Percentiles rank a stretch among this genome's conserved stretches.
These are phyloP conservation scores for Holcopasites calliopsidis DNA, from an alignment of 1,140 invertebrate genomes.

Conservation along the genomic window DNA sequence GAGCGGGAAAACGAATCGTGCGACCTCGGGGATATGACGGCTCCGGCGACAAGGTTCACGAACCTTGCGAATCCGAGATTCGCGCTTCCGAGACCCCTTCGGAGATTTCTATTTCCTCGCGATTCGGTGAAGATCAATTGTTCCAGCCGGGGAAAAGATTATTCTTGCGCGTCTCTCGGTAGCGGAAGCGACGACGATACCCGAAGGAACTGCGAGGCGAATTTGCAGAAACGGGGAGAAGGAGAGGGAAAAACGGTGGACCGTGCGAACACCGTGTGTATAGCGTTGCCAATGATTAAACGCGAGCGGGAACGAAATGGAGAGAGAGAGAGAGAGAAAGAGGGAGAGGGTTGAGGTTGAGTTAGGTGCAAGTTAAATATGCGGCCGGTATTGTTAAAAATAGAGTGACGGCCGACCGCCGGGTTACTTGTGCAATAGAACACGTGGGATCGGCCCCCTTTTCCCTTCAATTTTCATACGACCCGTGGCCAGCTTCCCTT, in stretches of 20 bases:
- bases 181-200: too few relatives aligned
- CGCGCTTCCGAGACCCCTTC: too few relatives aligned
- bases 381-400: slow-evolving; percentile 71
- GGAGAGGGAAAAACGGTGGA: too few relatives aligned
- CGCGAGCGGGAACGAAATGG: not conserved
- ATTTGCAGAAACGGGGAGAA: too few relatives aligned
- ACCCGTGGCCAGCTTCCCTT: not conserved
- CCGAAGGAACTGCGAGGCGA: too few relatives aligned
- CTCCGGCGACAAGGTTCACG: not conserved
- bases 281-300: not conserved
- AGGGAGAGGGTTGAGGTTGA: slow-evolving; percentile 46
- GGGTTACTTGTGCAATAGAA: slow-evolving; percentile 68
- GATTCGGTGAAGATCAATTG: not conserved
- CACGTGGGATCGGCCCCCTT: slow-evolving; percentile 54
- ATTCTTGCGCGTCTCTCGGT: too few relatives aligned
- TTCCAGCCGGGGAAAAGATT: too few relatives aligned
- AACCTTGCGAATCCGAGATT: not conserved
- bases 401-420: slow-evolving; percentile 72
- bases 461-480: not conserved
- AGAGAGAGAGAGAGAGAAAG: not conserved
- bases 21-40: not conserved
- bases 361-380: slow-evolving; percentile 74
- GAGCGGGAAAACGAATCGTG: not conserved
- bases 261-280: too few relatives aligned
- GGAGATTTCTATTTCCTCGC: not conserved